Evolutionary conservation across 2,888 invertebrate species (phyloP).

Genomic region (Fragum fragum): DNA sequence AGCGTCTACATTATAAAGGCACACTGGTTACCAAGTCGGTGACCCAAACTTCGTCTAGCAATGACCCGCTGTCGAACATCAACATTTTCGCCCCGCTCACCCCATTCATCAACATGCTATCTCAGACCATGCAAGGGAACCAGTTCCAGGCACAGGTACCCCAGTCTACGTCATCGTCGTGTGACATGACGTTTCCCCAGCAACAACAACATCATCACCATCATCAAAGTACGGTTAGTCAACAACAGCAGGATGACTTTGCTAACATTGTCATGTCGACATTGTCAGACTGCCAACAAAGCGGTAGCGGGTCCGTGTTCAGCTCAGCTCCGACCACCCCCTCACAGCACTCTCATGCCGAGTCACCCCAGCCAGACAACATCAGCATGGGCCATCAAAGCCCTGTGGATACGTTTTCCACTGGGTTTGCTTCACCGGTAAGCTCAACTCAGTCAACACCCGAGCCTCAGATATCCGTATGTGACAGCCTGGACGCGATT

Average conservation of each 20-base stretch:
- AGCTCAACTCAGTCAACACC: constrained; percentile 79
- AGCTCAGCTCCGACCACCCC: constrained; percentile 75
- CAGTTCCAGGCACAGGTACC: constrained; percentile 73
- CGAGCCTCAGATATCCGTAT: constrained; percentile 75
- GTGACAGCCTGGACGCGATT: constrained; percentile 59
- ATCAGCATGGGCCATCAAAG: constrained; percentile 64
- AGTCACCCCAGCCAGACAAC: constrained; percentile 68
- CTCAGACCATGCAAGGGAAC: constrained; percentile 74
- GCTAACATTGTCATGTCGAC: constrained; percentile 60
- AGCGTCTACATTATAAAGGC: constrained; percentile 89
- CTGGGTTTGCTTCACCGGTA: constrained; percentile 76
- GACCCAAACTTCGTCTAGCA: constrained; percentile 82
- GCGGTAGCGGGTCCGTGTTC: constrained; percentile 60
- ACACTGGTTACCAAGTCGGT: constrained; percentile 91
- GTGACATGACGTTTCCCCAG: constrained; percentile 53
- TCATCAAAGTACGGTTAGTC: constrained; percentile 36
- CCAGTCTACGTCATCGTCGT: constrained; percentile 47
- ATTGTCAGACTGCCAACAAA: constrained; percentile 58
- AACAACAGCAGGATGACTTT: constrained; percentile 37
- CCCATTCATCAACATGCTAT: constrained; percentile 83
- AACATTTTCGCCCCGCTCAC: constrained; percentile 82
- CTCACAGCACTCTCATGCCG: constrained; percentile 70
- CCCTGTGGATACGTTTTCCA: constrained; percentile 69
- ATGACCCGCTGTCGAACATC: constrained; percentile 68
- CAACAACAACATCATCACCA: constrained; percentile 20